These are phyloP conservation scores for Caenorhabditis auriculariae DNA, from an alignment of 2,888 invertebrate genomes.

Conservation along the genomic window DNA sequence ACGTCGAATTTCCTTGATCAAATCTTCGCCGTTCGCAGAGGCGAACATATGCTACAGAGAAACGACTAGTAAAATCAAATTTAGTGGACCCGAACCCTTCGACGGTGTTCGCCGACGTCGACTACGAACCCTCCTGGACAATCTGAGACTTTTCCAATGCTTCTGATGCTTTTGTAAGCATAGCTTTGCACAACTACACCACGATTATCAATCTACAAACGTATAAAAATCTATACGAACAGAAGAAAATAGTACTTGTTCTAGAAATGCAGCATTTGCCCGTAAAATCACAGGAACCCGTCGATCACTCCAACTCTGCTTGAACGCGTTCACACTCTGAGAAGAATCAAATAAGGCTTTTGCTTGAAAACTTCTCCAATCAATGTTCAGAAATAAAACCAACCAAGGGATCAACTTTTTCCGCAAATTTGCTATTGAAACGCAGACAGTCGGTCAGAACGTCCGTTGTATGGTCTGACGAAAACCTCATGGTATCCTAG, in stretches of 20 bases:
- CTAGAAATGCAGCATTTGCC: conserved; percentile 86
- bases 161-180: conserved; percentile 39
- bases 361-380: neutral
- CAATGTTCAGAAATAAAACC: conserved; percentile 3
- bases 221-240: neutral
- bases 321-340: conserved; percentile 72
- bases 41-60: conserved; percentile 69
- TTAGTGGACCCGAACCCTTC: conserved; percentile 69
- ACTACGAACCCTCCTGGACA: conserved; percentile 89
- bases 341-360: neutral
- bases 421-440: conserved; percentile 49
- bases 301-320: conserved; percentile 94
- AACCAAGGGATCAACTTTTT: conserved; percentile 28
- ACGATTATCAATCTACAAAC: conserved; percentile 13
- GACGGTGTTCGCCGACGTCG: conserved; percentile 85
- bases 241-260: conserved; percentile 70
- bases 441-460: conserved; percentile 84
- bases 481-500: conserved; percentile 91
- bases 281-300: conserved; percentile 84
- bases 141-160: conserved; percentile 70
- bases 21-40: conserved; percentile 80
- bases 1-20: conserved; percentile 83
- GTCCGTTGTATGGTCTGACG: conserved; percentile 88
- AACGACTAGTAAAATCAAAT: neutral
- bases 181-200: conserved; percentile 39